phyloP scores from a whole-genome alignment of 1,140 invertebrate species.

The Bombyx mori region ASM3026992v2 NC_085115.1:7814001-7814500 shows the following conservation, averaged over 20 bases:
- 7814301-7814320: too few species aligned
- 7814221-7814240: constrained; percentile 80
- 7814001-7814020: too few species aligned
- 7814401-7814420: constrained; percentile 83
- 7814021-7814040: too few species aligned
- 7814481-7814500: too few species aligned
- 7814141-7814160: constrained; percentile 45
- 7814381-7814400: constrained; percentile 91
- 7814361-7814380: constrained; percentile 94
- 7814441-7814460: constrained; percentile 82
- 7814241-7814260: constrained; percentile 81
- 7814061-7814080: too few species aligned
- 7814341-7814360: constrained; percentile 75
- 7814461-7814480: constrained; percentile 80
- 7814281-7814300: not conserved
- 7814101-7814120: not conserved
- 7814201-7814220: constrained; percentile 84
- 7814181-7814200: constrained; percentile 80
- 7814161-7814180: constrained; percentile 65
- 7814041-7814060: too few species aligned
- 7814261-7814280: constrained; percentile 82
- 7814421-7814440: constrained; percentile 95
- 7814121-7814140: constrained; percentile 1
- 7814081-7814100: not conserved
- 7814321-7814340: not conserved